These are phyloP conservation scores for Papilio xuthus DNA, from an alignment of 1,140 invertebrate genomes.

Conservation along the genomic window DNA sequence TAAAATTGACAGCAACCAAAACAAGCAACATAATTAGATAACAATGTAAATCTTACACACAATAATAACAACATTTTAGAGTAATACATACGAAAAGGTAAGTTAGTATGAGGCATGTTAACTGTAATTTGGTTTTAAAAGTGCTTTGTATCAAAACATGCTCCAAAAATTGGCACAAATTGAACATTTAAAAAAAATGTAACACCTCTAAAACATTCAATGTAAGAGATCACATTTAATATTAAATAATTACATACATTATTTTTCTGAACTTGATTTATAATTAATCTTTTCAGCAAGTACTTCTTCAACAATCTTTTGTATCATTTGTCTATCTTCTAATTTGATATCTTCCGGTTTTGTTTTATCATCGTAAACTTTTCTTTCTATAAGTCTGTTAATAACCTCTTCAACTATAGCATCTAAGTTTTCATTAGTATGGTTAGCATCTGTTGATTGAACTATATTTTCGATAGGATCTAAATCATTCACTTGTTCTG, in stretches of 20 bases:
- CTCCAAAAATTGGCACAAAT: constrained; percentile 11
- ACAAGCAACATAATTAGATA: not conserved
- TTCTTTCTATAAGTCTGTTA: constrained; percentile 73
- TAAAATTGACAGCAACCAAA: not conserved
- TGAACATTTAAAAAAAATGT: not conserved
- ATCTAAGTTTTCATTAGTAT: constrained; percentile 71
- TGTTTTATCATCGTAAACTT: constrained; percentile 75
- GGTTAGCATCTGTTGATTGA: constrained; percentile 42
- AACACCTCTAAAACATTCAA: constrained; percentile 5
- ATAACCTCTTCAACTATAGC: constrained; percentile 80
- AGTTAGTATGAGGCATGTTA: not conserved
- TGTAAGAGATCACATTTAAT: constrained; percentile 27
- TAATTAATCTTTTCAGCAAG: constrained; percentile 73
- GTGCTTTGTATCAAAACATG: not conserved
- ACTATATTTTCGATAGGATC: constrained; percentile 38
- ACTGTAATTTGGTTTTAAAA: not conserved
- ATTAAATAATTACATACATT: constrained; percentile 40
- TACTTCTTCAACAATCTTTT: constrained; percentile 80
- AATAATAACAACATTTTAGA: constrained; percentile 24
- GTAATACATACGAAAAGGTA: not conserved
- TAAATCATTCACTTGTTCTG: constrained; percentile 33
- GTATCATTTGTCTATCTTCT: constrained; percentile 74
- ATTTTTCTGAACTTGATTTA: constrained; percentile 50
- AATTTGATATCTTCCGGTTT: constrained; percentile 70
- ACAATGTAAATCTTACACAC: not conserved